A percentile compares a stretch with the other conserved stretches of the same genome.
Conservation (phyloP, 2,113 vertebrate species). For the Ictalurus furcatus region DNA sequence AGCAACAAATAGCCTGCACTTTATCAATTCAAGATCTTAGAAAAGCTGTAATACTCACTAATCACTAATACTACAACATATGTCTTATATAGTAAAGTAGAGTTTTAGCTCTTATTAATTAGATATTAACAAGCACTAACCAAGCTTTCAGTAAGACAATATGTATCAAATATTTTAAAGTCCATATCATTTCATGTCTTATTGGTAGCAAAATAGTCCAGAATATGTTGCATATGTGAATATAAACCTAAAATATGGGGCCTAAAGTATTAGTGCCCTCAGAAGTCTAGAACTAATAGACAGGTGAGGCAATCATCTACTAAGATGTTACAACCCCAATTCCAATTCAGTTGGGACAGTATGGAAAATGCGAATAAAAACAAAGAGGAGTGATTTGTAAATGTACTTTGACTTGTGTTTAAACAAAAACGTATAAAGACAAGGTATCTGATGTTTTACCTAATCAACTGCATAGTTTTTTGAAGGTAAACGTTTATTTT, state of each 20-base stretch:
- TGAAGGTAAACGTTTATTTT: too few relatives aligned
- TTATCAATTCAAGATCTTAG: not conserved
- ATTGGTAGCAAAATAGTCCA: not conserved
- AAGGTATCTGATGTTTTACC: too few relatives aligned
- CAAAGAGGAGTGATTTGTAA: too few relatives aligned
- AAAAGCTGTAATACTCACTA: not conserved
- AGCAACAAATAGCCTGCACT: not conserved
- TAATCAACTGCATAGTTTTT: too few relatives aligned
- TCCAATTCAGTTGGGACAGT: too few relatives aligned
- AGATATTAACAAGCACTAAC: not conserved
- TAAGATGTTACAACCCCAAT: too few relatives aligned
- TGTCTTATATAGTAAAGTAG: not conserved
- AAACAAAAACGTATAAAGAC: too few relatives aligned
- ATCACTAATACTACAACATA: not conserved
- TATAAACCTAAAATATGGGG: not conserved
- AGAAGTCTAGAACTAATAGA: not conserved
- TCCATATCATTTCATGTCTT: not conserved
- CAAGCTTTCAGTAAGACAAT: not conserved
- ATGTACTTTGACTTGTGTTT: too few relatives aligned
- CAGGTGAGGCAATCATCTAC: too few relatives aligned
- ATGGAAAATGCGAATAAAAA: too few relatives aligned
- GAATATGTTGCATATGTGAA: not conserved
- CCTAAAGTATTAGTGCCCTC: not conserved
- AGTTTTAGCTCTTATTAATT: not conserved
- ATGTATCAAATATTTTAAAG: not conserved